Percentiles rank a stretch among this genome's conserved stretches.
Evolutionary conservation across 1,140 invertebrate genomes (phyloP).

Genomic region (Anagrus nilaparvatae): DNA sequence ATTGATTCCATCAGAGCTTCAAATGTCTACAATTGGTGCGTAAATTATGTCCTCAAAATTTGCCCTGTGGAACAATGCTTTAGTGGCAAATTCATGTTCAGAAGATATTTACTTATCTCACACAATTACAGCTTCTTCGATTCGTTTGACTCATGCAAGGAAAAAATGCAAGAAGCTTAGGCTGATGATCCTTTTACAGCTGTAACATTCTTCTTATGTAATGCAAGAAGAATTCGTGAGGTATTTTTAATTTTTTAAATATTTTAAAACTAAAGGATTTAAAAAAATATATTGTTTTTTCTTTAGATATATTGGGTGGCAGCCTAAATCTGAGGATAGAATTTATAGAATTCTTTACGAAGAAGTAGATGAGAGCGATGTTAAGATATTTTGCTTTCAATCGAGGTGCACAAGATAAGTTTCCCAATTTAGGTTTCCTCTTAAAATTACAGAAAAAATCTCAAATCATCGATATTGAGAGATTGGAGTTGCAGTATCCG

Average conservation of each 20-base stretch:
- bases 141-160: constrained; percentile 72
- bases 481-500: constrained; percentile 61
- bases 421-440: constrained; percentile 87
- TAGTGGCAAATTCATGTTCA: constrained; percentile 83
- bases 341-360: constrained; percentile 88
- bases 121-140: constrained; percentile 57
- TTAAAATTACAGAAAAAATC: constrained; percentile 57
- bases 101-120: constrained; percentile 86
- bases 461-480: constrained; percentile 55
- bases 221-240: constrained; percentile 95
- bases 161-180: constrained; percentile 61
- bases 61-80: constrained; percentile 77
- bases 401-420: constrained; percentile 69
- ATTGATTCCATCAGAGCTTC: constrained; percentile 60
- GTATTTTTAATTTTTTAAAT: constrained; percentile 20
- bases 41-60: constrained; percentile 79
- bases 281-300: constrained; percentile 4
- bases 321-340: constrained; percentile 63
- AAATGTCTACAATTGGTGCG: constrained; percentile 55
- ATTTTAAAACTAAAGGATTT: background rate
- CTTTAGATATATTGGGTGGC: constrained; percentile 85
- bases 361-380: constrained; percentile 90
- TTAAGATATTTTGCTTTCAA: constrained; percentile 83
- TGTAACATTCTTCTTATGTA: constrained; percentile 90
- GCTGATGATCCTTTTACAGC: constrained; percentile 78